Percentiles rank a stretch among this genome's conserved stretches.
Evolutionary conservation across 2,888 invertebrate species (phyloP).

Genomic region (Eucera pruinosa): DNA sequence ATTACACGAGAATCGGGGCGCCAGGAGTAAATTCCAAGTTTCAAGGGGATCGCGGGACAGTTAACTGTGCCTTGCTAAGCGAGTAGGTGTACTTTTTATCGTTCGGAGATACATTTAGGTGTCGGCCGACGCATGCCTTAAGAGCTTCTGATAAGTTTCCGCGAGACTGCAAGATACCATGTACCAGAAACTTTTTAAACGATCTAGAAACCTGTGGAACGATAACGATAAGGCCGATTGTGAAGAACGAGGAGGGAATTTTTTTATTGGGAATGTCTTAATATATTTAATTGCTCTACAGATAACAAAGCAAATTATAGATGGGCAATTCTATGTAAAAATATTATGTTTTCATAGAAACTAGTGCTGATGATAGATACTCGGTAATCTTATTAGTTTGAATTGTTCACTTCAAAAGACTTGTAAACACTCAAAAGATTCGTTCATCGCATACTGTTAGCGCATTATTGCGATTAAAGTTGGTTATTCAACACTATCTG

Average conservation of each 20-base stretch:
- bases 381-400: too few species aligned
- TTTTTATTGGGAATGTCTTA: not conserved
- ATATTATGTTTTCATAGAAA: not conserved
- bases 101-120: conserved; percentile 27
- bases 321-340: not conserved
- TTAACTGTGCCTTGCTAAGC: conserved; percentile 19
- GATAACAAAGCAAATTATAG: conserved; percentile 2
- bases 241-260: not conserved
- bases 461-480: too few species aligned
- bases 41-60: conserved; percentile 29
- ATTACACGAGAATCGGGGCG: conserved; percentile 45
- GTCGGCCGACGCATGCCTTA: conserved; percentile 10
- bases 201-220: not conserved
- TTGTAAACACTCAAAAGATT: too few species aligned
- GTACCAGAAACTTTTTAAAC: conserved; percentile 8
- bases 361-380: too few species aligned
- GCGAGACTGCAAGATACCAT: not conserved
- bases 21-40: conserved; percentile 53
- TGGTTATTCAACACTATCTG: too few species aligned
- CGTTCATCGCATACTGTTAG: too few species aligned
- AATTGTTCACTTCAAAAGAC: too few species aligned
- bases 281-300: not conserved
- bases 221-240: conserved; percentile 22
- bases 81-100: conserved; percentile 45
- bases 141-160: conserved; percentile 24